Evolutionary conservation across 2,113 vertebrate species (phyloP).

Genomic region (Muntiacus muntjak): DNA sequence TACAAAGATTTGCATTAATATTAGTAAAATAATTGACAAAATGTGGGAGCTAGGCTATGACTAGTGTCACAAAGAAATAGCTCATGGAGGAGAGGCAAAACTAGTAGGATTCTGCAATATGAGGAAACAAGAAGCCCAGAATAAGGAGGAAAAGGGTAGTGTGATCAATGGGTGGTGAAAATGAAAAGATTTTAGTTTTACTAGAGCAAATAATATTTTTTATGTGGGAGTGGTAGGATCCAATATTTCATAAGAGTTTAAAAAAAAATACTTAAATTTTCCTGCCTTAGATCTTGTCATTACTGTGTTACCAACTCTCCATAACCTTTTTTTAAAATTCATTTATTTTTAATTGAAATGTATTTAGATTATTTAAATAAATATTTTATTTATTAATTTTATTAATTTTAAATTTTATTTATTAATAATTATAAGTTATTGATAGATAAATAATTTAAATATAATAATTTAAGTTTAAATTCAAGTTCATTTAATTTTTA

Average conservation of each 20-base stretch:
- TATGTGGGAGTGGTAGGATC: background rate
- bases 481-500: background rate
- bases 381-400: background rate
- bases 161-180: background rate
- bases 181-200: background rate
- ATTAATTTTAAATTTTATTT: background rate
- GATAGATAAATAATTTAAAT: background rate
- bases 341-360: background rate
- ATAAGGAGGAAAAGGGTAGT: background rate
- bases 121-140: background rate
- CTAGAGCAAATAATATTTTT: background rate
- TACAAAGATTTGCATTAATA: background rate
- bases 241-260: background rate
- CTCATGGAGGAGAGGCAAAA: background rate
- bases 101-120: background rate
- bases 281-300: background rate
- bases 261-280: background rate
- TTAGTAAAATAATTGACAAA: background rate
- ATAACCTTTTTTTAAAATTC: background rate
- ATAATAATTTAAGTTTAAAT: background rate
- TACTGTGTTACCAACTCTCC: background rate
- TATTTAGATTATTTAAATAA: background rate
- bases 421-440: background rate
- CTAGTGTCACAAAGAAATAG: background rate
- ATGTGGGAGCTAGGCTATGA: background rate